A percentile compares a stretch with the other conserved stretches of the same genome.
These are phyloP conservation scores for Cyanoderma ruficeps DNA, from an alignment of 2,113 vertebrate species.

Conservation along the genomic window DNA sequence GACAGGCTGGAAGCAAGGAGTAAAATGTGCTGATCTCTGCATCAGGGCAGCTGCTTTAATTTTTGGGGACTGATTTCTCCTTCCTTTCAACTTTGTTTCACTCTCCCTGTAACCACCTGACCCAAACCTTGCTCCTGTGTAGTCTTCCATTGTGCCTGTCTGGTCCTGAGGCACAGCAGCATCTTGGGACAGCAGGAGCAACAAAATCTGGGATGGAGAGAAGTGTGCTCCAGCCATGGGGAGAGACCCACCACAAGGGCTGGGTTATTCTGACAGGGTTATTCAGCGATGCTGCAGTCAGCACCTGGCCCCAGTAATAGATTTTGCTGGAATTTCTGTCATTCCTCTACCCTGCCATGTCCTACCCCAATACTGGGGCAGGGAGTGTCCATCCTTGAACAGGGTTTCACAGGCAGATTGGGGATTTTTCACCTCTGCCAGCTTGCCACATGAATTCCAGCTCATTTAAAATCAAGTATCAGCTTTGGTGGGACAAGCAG, in stretches of 20 bases:
- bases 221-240: fast-evolving
- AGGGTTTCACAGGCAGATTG: neutral
- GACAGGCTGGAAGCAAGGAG: fast-evolving
- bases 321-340: neutral
- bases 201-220: neutral
- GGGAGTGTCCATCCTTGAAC: neutral
- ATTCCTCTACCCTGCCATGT: neutral
- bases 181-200: fast-evolving
- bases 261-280: fast-evolving
- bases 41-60: neutral
- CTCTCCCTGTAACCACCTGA: neutral
- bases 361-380: neutral
- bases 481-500: neutral
- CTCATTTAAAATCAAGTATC: neutral
- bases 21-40: neutral
- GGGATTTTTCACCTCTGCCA: neutral
- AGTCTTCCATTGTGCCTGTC: neutral
- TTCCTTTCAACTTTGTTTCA: neutral
- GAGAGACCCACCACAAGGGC: fast-evolving
- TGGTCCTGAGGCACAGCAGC: neutral
- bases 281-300: neutral
- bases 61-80: neutral
- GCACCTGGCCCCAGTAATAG: neutral
- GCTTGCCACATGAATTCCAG: neutral
- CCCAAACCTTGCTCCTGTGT: neutral